phyloP scores from a whole-genome alignment of 2,888 invertebrate species.

The Hipparchia sbordonii region DNA sequence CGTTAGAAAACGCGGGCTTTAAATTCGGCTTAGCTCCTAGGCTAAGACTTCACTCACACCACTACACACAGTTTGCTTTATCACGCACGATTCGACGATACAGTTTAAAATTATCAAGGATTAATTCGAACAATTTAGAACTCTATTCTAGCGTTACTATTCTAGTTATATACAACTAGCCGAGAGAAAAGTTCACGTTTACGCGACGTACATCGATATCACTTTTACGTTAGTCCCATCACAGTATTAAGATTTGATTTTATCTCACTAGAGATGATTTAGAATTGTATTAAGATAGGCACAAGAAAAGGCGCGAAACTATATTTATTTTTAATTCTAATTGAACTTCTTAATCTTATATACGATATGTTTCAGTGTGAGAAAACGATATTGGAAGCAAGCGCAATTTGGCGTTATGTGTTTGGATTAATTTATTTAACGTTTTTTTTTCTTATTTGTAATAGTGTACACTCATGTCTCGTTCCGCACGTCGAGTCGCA shows the following conservation, averaged over 20 bases:
- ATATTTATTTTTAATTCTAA: constrained; percentile 61
- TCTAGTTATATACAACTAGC: constrained; percentile 33
- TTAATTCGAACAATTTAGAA: constrained; percentile 43
- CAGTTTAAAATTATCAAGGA: constrained; percentile 12
- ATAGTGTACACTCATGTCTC: constrained; percentile 70
- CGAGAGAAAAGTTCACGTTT: constrained; percentile 27
- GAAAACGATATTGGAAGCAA: constrained; percentile 77
- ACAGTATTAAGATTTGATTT: constrained; percentile 63
- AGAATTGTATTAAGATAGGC: constrained; percentile 74
- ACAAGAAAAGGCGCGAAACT: constrained; percentile 77
- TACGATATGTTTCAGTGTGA: constrained; percentile 75
- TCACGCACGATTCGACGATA: constrained; percentile 36
- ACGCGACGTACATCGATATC: constrained; percentile 57
- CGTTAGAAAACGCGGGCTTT: constrained; percentile 55
- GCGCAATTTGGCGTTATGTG: constrained; percentile 77
- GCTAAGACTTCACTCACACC: constrained; percentile 38
- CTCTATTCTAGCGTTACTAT: constrained; percentile 60
- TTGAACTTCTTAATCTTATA: constrained; percentile 65
- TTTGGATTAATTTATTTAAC: constrained; percentile 44
- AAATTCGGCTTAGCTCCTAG: constrained; percentile 51
- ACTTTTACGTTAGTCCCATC: constrained; percentile 67
- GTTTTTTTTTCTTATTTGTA: constrained; percentile 36
- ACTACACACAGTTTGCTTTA: constrained; percentile 31
- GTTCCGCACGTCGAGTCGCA: constrained; percentile 77
- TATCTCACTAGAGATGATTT: constrained; percentile 66